Evolutionary conservation across 2,113 vertebrate species (phyloP), one percentile per base, ranked within the genome.

Genomic region (Tragelaphus buxtoni): DNA sequence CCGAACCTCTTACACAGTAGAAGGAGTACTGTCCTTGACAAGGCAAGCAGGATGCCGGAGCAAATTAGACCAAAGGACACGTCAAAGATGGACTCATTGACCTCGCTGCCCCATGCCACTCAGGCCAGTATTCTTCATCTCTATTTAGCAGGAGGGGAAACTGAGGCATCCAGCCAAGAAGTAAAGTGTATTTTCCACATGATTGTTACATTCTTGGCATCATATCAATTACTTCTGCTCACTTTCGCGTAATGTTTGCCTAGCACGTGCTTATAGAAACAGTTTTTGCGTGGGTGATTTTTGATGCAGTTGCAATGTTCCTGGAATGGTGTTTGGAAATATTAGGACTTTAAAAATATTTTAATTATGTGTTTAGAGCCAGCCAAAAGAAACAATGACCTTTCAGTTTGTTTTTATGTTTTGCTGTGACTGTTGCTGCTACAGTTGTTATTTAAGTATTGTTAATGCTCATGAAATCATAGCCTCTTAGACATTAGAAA

Each of bases 241-340:
- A 76, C 28, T 53, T 74, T 9, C 79, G 1, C 20, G 3, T 74
- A 8, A 51, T n/a, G 10, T 90, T 79, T n/a, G 65, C 11, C 12
- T 42, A 69, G 56, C 83, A 24, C 30, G 4, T 81, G 55, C 42
- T 88, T 56, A 47, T 49, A 32, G 32, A 90, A 55, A 39, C 14
- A 53, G 47, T 26, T 76, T 42, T 51, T 69, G 39, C 3, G 0
- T 80, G 91, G 47, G 60, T 8, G 7, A 76, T 35, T 18, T 58
- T 3, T 35, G 39, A 77, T 65, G 85, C 28, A 60, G 63, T 60
- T 42, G n/a, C 53, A 60, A 53, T 74, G 42, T 42, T 80, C 81
- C 17, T 80, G 60, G 56, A 80, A 87, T 65, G 24, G 35, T 80
- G 24, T 90, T 94, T 77, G 32, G 81, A 96, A 97, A 84, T 69